Evolutionary conservation across 2,113 vertebrate genomes (phyloP), one percentile per base, ranked within the genome.

Genomic region (Thunnus maccoyii): DNA sequence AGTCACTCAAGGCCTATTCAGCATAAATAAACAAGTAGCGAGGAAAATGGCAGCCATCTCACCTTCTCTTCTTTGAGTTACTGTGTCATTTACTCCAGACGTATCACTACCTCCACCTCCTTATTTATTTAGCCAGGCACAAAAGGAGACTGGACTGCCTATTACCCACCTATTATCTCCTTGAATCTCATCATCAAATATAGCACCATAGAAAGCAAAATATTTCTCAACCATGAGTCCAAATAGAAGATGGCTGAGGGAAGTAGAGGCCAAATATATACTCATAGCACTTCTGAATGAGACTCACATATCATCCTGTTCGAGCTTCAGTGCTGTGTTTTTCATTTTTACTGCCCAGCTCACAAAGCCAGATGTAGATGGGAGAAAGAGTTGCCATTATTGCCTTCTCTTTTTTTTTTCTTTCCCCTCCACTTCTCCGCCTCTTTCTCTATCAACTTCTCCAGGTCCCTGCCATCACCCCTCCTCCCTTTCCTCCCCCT

Each of bases 21-120:
- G 94, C 92, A 94, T 94, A 93, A 94, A 95, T 91, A 95, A 95
- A 93, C 93, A 95, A 93, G 93, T 67, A 78, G 76, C 52, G 80
- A 63, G 64, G 80, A 86, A 90, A 92, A 90, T 91, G 85, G 86
- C 86, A 78, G 86, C 78, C 83, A 20, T 78, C 85, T 91, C 91
- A 76, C 79, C 90, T 81, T 80, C 85, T 88, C 75, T 69, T 76
- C 72, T 27, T 60, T 7, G 47, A 41, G 36, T 41, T 72, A 85
- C 75, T 44, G 83, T 86, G 83, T 94, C 89, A 89, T 92, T 91
- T 91, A 63, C 82, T 64, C 83, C 75, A 74, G 67, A 82, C 48
- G 9, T 78, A 86, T 86, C 84, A 44, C 87, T 76, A 41, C 80
- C 72, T 70, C 75, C 51, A 18, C 65, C 55, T 66, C 69, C 48